Evolutionary conservation across 1,140 invertebrate genomes (phyloP), one percentile per base, ranked within the genome.

Genomic region (Lutraria rhynchaena): DNA sequence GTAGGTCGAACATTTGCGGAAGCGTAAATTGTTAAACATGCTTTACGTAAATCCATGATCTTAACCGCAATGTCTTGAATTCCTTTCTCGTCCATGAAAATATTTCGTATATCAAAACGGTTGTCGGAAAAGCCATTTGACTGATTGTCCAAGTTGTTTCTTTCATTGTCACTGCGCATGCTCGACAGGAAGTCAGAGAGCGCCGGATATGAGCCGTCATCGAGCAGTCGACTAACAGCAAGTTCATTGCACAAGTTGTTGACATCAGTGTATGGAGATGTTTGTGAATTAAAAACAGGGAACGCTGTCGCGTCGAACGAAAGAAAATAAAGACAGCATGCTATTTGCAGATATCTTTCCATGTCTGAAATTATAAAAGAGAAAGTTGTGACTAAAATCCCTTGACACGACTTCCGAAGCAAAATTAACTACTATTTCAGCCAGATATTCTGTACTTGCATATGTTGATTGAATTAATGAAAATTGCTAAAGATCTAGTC

Each of bases 151-250:
- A 22, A 37, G 11, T 49, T 31, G 13, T 44, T 67, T 31, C 37
- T 13, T 49, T 49, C 41, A 49, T 24, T 49, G 44, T 31, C 63
- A 67, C 9, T 67, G 24, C 63, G 63, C 24, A 67, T 67, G 63
- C 35, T 13, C 24, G 29, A 67, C 1, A 29, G 44, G 24, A 67
- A 67, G 63, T 67, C 24, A 15, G 37, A 29, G 7, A 27, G 37
- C 5, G 5, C 15, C 3, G n/a, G 22, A 46, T 46, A 15, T 49
- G 63, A 13, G 24, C 27, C 27, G 3, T 29, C 41, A 3, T 19
- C 24, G 19, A 67, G 46, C 1, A 67, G 3, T 49, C 29, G 44
- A 15, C 44, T 24, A n/a, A 41, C 13, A 0, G 41, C 63, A 7
- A 22, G 27, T 3, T 37, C 44, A 29, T 67, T 67, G 22, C 63